Evolutionary conservation across 2,113 vertebrate species (phyloP), one percentile per base, ranked within the genome.

Genomic region (Marcusenius ussheri): DNA sequence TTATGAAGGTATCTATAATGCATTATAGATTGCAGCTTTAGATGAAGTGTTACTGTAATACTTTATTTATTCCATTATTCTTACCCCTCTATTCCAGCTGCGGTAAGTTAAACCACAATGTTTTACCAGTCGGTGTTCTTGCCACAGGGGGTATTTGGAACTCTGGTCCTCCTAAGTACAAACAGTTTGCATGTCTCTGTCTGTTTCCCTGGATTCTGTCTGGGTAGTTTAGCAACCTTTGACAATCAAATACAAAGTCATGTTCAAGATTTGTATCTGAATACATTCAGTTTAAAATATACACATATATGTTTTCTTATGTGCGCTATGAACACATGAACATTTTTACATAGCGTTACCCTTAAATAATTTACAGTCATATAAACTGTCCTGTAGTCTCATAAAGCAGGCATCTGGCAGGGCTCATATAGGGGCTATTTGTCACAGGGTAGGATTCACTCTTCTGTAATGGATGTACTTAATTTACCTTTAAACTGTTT

Each of bases 401-500:
- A 51, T 89, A 56, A 84, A 58, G 17, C 51, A 88, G 77, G 49
- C 39, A 70, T 88, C 77, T 84, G 80, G 39, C 45, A 70, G 58
- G 17, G 42, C 5, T 84, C 88, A 74, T 89, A 6, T 46, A 31
- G 13, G 56, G 80, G 39, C 27, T 47, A 89, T 90, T 88, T 90
- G 56, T 91, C 90, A 89, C 58, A 42, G 88, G 80, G 15, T 35
- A 46, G 53, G 24, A 31, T 50, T 70, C 66, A 42, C 50, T 31
- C 83, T 11, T 31, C 51, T 56, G 91, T 91, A 93, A 89, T 66
- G 92, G 92, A 93, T 53, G 42, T 24, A 88, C 27, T 39, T 83
- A 53, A 92, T 92, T 92, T 93, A 91, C 88, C 89, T 90, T 90
- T 91, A 91, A 91, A 86, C 0, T 83, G 39, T 45, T 88, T 89